Percentiles rank a stretch among this genome's conserved stretches.
phyloP scores from a whole-genome alignment of 1,140 invertebrate species.

The Zelostemma sp. region DNA sequence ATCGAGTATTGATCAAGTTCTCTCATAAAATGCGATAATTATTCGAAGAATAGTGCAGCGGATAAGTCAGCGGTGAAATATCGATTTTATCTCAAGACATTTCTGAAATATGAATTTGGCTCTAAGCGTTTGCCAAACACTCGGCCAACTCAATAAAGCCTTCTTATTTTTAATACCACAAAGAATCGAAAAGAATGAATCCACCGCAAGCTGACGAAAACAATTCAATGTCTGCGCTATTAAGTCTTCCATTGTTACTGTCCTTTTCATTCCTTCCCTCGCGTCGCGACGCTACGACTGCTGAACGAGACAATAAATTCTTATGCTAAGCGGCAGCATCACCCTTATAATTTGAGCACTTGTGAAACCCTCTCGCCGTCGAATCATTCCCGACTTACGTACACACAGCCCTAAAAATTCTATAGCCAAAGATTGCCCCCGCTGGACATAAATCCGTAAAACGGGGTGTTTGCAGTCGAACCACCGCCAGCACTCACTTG shows the following conservation, averaged over 20 bases:
- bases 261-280: not conserved
- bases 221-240: not conserved
- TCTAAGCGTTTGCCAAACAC: not conserved
- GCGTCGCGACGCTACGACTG: no score
- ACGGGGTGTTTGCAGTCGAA: slow-evolving; percentile 16
- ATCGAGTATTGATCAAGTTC: no score
- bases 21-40: not conserved
- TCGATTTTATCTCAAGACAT: not conserved
- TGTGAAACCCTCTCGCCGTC: not conserved
- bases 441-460: slow-evolving; percentile 39
- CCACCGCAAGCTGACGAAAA: not conserved
- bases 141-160: not conserved
- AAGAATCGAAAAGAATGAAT: not conserved
- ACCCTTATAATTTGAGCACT: slow-evolving; percentile 4
- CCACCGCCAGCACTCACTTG: slow-evolving; percentile 26
- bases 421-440: slow-evolving; percentile 22
- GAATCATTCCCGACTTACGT: not conserved
- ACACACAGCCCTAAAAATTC: slow-evolving; percentile 3
- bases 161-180: slow-evolving; percentile 1
- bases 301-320: not conserved
- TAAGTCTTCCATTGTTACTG: slow-evolving; percentile 1
- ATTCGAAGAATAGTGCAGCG: not conserved
- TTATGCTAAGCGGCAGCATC: not conserved
- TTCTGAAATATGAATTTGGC: not conserved
- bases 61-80: not conserved